Conservation (phyloP, 1,140 invertebrate species). For the Lordiphosa collinella region DNA sequence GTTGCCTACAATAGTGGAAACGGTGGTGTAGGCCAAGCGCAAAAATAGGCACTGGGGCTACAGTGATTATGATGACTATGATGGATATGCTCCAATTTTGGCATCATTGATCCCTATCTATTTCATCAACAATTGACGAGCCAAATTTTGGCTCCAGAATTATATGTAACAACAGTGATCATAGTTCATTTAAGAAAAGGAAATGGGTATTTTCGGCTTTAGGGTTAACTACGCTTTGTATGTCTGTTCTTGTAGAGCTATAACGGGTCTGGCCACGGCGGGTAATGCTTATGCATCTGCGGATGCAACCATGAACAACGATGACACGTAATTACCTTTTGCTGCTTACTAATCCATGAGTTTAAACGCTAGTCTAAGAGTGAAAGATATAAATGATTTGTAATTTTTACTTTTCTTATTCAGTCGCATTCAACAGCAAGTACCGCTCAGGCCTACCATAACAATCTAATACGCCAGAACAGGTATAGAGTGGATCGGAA, state of each 20-base stretch:
- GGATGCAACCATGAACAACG: slow-evolving; percentile 58
- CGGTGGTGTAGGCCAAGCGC: slow-evolving; percentile 26
- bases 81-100: slow-evolving; percentile 42
- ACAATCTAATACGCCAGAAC: slow-evolving; percentile 51
- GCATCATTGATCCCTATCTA: slow-evolving; percentile 68
- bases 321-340: slow-evolving; percentile 58
- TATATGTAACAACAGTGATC: slow-evolving; percentile 65
- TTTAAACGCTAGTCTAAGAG: not conserved
- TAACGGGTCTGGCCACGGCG: slow-evolving; percentile 64
- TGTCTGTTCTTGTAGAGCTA: slow-evolving; percentile 60
- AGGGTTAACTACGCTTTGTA: slow-evolving; percentile 35
- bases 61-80: slow-evolving; percentile 59
- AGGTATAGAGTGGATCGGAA: slow-evolving; percentile 29
- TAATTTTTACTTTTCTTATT: not conserved
- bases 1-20: slow-evolving; percentile 41
- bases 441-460: slow-evolving; percentile 61
- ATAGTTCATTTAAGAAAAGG: not conserved
- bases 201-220: slow-evolving; percentile 12
- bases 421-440: slow-evolving; percentile 73
- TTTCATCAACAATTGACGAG: slow-evolving; percentile 77
- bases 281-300: slow-evolving; percentile 67
- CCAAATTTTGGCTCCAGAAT: slow-evolving; percentile 74
- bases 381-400: not conserved
- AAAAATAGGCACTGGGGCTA: slow-evolving; percentile 31
- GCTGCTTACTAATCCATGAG: slow-evolving; percentile 11